phyloP scores from a whole-genome alignment of 1,140 invertebrate species.

The Stegodyphus dumicola region DNA sequence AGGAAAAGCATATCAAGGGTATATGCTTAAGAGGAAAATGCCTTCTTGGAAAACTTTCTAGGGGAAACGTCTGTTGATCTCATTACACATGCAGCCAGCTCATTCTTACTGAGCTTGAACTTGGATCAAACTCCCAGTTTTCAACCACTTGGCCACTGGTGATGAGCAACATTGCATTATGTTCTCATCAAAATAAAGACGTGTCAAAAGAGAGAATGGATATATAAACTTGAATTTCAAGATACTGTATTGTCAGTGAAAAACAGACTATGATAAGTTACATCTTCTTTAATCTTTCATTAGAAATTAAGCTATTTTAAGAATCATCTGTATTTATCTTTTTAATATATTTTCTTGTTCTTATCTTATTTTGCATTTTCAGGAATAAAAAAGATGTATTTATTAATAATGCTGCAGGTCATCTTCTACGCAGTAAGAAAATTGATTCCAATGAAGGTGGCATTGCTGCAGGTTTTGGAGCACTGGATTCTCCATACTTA shows the following conservation, averaged over 20 bases:
- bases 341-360: background rate
- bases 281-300: background rate
- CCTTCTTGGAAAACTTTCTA: too few species aligned
- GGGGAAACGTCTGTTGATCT: too few species aligned
- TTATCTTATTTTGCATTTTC: background rate
- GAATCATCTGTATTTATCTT: background rate
- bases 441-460: constrained; percentile 91
- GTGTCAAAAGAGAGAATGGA: too few species aligned
- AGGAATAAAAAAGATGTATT: constrained; percentile 34
- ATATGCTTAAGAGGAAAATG: too few species aligned
- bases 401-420: constrained; percentile 84
- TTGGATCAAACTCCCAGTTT: too few species aligned
- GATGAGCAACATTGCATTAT: too few species aligned
- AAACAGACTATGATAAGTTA: background rate
- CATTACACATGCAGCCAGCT: too few species aligned
- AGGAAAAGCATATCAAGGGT: too few species aligned
- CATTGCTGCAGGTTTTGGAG: constrained; percentile 88
- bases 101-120: too few species aligned
- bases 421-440: constrained; percentile 91
- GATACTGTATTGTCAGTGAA: background rate
- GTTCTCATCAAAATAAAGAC: too few species aligned
- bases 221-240: background rate
- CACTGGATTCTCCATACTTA: constrained; percentile 77
- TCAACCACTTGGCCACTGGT: too few species aligned
- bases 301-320: background rate